phyloP scores from a whole-genome alignment of 2,888 invertebrate species.

The Tipula vernalis region DNA sequence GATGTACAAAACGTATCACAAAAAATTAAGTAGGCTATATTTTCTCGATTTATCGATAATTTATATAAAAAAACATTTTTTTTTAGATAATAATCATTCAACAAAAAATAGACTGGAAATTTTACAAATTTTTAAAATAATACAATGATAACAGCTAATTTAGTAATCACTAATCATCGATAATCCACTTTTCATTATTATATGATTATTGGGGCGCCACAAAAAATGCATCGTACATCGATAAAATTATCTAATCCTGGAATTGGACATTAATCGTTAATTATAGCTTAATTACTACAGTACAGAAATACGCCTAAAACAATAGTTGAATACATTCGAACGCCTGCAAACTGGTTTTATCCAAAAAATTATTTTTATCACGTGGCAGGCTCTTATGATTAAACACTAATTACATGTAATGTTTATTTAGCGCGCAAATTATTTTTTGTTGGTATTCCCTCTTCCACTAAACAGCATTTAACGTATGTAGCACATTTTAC shows the following conservation, averaged over 20 bases:
- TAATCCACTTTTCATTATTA: neutral
- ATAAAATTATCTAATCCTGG: neutral
- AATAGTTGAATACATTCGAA: neutral
- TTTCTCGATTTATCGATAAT: too few relatives aligned
- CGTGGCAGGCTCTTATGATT: neutral
- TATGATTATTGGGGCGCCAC: neutral
- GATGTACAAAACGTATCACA: too few relatives aligned
- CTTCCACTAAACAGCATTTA: neutral
- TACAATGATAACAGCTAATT: neutral
- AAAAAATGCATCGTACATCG: neutral
- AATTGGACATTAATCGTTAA: neutral
- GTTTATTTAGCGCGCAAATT: neutral
- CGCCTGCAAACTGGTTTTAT: neutral
- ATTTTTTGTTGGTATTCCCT: neutral
- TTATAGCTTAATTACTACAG: neutral
- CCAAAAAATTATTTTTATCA: neutral
- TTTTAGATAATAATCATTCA: neutral
- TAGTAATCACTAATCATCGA: neutral
- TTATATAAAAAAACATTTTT: too few relatives aligned
- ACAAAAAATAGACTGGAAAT: neutral
- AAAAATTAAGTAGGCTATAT: too few relatives aligned
- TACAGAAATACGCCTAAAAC: too few relatives aligned
- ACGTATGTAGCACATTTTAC: neutral
- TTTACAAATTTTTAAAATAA: neutral
- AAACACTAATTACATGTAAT: neutral